These are phyloP conservation scores for Brenthis ino DNA, from an alignment of 2,888 invertebrate genomes.

Conservation along the genomic window DNA sequence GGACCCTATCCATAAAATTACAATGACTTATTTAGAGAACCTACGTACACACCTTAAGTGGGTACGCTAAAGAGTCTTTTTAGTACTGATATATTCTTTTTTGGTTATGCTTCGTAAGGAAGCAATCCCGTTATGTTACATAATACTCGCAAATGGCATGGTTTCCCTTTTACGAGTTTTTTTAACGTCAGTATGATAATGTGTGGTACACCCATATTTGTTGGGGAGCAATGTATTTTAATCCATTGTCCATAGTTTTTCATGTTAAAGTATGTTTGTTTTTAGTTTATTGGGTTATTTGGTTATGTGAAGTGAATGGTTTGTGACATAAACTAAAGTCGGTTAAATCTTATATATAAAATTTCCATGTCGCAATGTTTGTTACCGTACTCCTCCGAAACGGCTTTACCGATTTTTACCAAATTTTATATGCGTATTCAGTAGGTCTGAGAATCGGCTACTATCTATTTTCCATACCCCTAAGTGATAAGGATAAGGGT, in stretches of 20 bases:
- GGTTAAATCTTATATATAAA: no score
- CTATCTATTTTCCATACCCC: no score
- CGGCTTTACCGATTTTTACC: no score
- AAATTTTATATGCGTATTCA: no score
- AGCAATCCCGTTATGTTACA: conserved; percentile 51
- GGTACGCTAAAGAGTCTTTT: conserved; percentile 63
- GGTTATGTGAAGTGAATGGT: background rate
- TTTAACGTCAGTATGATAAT: conserved; percentile 44
- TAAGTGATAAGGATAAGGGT: no score
- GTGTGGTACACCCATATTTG: conserved; percentile 33
- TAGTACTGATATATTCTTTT: conserved; percentile 63
- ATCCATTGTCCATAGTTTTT: conserved; percentile 4
- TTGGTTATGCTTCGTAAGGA: conserved; percentile 60
- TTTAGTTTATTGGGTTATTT: background rate
- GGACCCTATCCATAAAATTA: conserved; percentile 70
- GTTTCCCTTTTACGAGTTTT: conserved; percentile 48
- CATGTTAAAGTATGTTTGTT: background rate
- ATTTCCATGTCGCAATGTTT: no score
- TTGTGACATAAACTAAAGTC: no score
- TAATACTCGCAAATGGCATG: conserved; percentile 52
- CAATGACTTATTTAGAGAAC: conserved; percentile 62
- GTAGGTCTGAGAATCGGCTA: no score
- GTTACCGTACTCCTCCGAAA: no score
- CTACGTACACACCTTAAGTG: conserved; percentile 67
- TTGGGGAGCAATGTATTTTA: background rate